Conservation (phyloP, 2,797 vertebrate genomes). For the Coluber constrictor region DNA sequence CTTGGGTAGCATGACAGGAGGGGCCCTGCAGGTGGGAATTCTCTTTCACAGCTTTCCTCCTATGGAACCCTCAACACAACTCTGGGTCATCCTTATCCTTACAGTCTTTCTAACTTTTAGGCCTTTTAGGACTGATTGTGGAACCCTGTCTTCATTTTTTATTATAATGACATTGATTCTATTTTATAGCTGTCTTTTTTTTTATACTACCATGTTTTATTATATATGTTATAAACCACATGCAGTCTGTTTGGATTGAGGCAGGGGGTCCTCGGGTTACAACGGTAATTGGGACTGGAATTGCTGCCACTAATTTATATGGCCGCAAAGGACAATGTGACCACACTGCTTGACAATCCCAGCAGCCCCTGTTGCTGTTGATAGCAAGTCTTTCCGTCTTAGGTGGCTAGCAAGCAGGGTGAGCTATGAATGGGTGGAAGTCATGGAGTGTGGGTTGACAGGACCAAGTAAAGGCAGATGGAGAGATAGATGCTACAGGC, state of each 20-base stretch:
- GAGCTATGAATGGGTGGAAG: background rate
- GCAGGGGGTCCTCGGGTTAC: background rate
- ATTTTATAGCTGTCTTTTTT: background rate
- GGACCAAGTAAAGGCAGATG: background rate
- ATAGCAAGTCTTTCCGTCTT: background rate
- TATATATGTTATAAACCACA: background rate
- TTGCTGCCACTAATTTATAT: background rate
- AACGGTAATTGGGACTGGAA: background rate
- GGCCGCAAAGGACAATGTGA: background rate
- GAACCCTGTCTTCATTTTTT: background rate
- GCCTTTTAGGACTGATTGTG: background rate
- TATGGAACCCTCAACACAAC: background rate
- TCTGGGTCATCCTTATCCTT: background rate
- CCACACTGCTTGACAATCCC: background rate
- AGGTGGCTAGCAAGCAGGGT: background rate
- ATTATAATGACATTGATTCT: background rate
- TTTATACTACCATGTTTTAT: background rate
- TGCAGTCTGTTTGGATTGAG: background rate
- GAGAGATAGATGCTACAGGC: background rate
- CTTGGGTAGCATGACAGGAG: background rate
- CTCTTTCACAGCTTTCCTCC: background rate
- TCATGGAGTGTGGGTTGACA: background rate
- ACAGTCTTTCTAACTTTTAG: background rate
- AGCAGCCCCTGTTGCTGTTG: background rate
- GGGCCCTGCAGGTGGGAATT: background rate